These are phyloP conservation scores for Aethes cnicana DNA, from an alignment of 2,888 invertebrate species.

Conservation along the genomic window DNA sequence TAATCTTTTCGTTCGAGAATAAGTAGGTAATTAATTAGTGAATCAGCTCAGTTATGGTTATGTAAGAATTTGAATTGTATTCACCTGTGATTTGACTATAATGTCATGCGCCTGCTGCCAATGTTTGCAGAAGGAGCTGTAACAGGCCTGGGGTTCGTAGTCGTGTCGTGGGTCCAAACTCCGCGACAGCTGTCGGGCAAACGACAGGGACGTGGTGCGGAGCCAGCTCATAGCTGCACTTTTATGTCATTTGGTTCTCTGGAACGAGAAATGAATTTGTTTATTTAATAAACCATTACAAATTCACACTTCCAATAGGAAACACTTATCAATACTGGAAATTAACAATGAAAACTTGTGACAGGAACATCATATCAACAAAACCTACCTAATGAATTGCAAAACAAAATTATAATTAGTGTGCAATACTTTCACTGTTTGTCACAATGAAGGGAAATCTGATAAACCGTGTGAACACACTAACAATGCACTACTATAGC, in stretches of 20 bases:
- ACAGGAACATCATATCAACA: conserved; percentile 15
- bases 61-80: not conserved
- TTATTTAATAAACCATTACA: no score
- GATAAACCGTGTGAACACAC: conserved; percentile 43
- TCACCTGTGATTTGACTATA: conserved; percentile 87
- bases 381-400: conserved; percentile 25
- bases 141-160: conserved; percentile 94
- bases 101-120: conserved; percentile 96
- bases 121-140: conserved; percentile 95
- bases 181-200: conserved; percentile 83
- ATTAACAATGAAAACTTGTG: not conserved
- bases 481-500: conserved; percentile 40
- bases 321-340: not conserved
- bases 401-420: conserved; percentile 21
- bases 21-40: no score
- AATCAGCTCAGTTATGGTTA: not conserved
- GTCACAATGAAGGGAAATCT: conserved; percentile 31
- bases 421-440: conserved; percentile 26
- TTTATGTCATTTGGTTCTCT: conserved; percentile 50
- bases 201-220: conserved; percentile 83
- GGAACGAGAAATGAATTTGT: conserved; percentile 28
- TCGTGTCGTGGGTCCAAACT: conserved; percentile 86
- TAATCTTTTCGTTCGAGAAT: no score
- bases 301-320: no score
- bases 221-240: conserved; percentile 86